phyloP scores from a whole-genome alignment of 2,113 vertebrate genomes.

The Xyrauchen texanus region DNA sequence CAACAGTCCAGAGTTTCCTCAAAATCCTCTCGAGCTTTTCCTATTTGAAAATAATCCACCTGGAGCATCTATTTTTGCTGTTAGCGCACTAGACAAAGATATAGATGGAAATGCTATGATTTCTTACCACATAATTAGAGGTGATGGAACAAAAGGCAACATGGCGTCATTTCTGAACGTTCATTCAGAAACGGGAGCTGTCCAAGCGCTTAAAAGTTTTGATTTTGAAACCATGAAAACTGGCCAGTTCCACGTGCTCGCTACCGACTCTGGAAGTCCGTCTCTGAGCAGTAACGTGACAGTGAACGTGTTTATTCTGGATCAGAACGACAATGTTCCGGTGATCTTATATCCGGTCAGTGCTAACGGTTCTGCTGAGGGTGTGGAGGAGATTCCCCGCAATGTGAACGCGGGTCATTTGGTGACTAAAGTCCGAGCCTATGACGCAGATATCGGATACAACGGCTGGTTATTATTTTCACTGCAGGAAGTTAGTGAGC shows the following conservation, averaged over 20 bases:
- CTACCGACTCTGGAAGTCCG: slow-evolving; percentile 56
- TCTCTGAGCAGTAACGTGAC: slow-evolving; percentile 48
- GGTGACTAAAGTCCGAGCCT: slow-evolving; percentile 3
- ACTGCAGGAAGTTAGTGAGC: not conserved
- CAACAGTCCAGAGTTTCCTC: slow-evolving; percentile 53
- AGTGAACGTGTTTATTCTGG: slow-evolving; percentile 2
- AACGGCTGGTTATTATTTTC: slow-evolving; percentile 4
- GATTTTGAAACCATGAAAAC: slow-evolving; percentile 57
- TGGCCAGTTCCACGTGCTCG: slow-evolving; percentile 53
- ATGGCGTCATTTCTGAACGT: slow-evolving; percentile 55
- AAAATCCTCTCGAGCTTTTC: slow-evolving; percentile 54
- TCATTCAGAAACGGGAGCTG: slow-evolving; percentile 56
- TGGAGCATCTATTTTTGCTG: slow-evolving; percentile 53
- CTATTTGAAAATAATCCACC: slow-evolving; percentile 64
- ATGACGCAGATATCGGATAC: not conserved
- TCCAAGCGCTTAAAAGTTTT: slow-evolving; percentile 57
- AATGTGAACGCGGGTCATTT: not conserved
- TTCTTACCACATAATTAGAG: slow-evolving; percentile 55
- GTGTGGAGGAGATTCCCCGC: slow-evolving; percentile 1
- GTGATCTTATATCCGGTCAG: not conserved
- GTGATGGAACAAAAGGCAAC: slow-evolving; percentile 34
- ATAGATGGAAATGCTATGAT: slow-evolving; percentile 58
- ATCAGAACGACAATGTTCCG: not conserved
- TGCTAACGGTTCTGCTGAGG: not conserved
- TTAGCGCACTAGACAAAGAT: slow-evolving; percentile 63